Percentiles rank a stretch among this genome's conserved stretches.
phyloP scores from a whole-genome alignment of 1,140 invertebrate genomes.

The Berghia stephanieae region DNA sequence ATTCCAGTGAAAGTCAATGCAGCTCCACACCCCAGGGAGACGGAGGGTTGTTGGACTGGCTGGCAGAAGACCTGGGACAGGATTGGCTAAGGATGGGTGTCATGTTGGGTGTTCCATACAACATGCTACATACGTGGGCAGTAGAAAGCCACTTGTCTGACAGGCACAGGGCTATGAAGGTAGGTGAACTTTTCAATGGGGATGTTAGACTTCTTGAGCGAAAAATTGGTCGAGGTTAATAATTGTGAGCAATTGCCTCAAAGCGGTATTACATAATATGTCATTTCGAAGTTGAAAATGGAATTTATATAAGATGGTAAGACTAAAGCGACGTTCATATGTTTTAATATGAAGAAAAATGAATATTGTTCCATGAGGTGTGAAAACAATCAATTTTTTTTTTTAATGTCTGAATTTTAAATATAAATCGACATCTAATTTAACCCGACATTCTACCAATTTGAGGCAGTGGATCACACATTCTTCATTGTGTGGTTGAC shows the following conservation, averaged over 20 bases:
- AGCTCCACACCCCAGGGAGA: neutral
- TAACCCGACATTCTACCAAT: no score
- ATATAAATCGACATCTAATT: no score
- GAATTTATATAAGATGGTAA: neutral
- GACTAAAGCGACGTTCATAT: neutral
- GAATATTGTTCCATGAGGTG: neutral
- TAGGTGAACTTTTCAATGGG: neutral
- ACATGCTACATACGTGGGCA: neutral
- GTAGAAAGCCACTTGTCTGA: neutral
- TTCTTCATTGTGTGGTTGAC: no score
- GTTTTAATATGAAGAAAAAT: neutral
- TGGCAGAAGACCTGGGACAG: constrained; percentile 16
- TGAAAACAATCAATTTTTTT: no score
- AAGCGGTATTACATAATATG: no score
- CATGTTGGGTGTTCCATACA: constrained; percentile 11
- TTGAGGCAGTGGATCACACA: no score
- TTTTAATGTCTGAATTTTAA: no score
- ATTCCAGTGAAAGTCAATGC: no score
- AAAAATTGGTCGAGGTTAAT: neutral
- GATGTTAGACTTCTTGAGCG: neutral
- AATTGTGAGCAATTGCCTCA: no score
- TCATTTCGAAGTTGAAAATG: neutral
- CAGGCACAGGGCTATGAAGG: constrained; percentile 10
- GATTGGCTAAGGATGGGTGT: constrained; percentile 36
- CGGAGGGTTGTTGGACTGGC: constrained; percentile 1